A percentile compares a stretch with the other conserved stretches of the same genome.
phyloP scores from a whole-genome alignment of 1,140 invertebrate species.

The Bombus superbus region DNA sequence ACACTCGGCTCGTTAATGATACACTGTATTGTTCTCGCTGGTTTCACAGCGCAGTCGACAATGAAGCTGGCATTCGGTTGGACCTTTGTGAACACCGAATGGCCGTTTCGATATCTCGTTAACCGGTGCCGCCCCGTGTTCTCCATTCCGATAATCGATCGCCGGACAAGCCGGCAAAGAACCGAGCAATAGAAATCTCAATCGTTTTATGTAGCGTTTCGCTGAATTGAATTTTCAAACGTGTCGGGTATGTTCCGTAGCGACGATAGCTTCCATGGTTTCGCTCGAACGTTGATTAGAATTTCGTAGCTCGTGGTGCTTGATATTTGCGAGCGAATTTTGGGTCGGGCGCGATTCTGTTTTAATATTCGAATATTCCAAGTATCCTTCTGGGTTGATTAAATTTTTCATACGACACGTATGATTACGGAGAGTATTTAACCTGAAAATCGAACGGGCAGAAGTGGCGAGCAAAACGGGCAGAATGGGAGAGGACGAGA shows the following conservation, averaged over 20 bases:
- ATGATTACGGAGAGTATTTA: too few relatives aligned
- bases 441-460: too few relatives aligned
- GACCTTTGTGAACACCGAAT: conserved; percentile 8
- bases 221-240: background rate
- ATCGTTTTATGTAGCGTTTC: background rate
- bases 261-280: background rate
- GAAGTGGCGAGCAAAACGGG: too few relatives aligned
- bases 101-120: conserved; percentile 53
- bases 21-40: conserved; percentile 43
- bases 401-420: too few relatives aligned
- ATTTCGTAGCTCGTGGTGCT: background rate
- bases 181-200: background rate
- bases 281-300: background rate
- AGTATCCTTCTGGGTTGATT: too few relatives aligned
- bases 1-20: conserved; percentile 60
- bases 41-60: conserved; percentile 25
- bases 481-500: too few relatives aligned
- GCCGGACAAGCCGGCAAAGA: background rate
- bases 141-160: conserved; percentile 40
- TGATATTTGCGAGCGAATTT: background rate
- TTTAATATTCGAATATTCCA: background rate
- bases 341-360: background rate
- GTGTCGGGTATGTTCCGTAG: background rate
- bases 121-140: background rate
- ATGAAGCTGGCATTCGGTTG: conserved; percentile 38